Conservation (phyloP, 2,113 vertebrate genomes). For the Triplophysa siluroides region DNA sequence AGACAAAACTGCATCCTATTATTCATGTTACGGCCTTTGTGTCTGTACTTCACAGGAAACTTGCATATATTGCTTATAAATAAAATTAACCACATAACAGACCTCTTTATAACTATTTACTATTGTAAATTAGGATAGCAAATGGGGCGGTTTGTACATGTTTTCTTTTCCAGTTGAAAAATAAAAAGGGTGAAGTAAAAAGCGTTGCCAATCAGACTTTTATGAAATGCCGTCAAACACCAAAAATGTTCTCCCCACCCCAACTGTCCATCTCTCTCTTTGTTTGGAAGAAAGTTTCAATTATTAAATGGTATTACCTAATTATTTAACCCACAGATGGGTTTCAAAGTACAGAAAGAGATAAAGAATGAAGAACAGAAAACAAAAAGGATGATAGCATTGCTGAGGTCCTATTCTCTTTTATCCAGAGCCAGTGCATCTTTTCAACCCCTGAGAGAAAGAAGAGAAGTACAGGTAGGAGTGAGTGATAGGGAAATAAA, state of each 20-base stretch:
- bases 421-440: conserved; percentile 69
- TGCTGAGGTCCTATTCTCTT: conserved; percentile 68
- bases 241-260: neutral
- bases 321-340: conserved; percentile 53
- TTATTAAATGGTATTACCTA: neutral
- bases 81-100: conserved; percentile 10
- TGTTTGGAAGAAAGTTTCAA: conserved; percentile 51
- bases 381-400: conserved; percentile 60
- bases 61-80: neutral
- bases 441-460: conserved; percentile 65
- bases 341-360: conserved; percentile 47
- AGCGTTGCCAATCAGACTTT: no score
- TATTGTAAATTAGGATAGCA: conserved; percentile 9
- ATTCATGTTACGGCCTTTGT: conserved; percentile 13
- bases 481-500: conserved; percentile 11
- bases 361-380: conserved; percentile 50
- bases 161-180: neutral
- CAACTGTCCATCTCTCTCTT: conserved; percentile 4
- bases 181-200: neutral
- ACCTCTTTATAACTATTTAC: conserved; percentile 14
- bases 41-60: conserved; percentile 10
- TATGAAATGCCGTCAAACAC: conserved; percentile 23
- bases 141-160: no score
- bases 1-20: conserved; percentile 21
- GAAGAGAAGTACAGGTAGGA: conserved; percentile 40